A percentile compares a stretch with the other conserved stretches of the same genome.
Conservation (phyloP, 2,888 invertebrate genomes). For the Drosophila quinaria region DNA sequence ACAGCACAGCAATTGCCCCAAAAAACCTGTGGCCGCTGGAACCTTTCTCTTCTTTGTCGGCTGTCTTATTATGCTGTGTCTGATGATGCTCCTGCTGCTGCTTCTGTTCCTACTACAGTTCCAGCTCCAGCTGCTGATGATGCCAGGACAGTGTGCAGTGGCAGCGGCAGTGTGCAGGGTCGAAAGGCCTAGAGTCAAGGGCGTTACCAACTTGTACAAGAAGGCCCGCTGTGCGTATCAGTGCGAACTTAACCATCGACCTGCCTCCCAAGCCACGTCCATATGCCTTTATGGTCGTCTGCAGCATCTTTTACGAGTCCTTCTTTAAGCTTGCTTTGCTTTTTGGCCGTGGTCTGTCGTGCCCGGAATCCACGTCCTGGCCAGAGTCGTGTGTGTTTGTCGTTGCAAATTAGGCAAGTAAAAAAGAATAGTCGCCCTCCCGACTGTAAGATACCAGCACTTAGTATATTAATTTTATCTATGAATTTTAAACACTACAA, state of each 20-base stretch:
- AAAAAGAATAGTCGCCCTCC: neutral
- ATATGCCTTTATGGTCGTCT: constrained; percentile 13
- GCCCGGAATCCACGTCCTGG: neutral
- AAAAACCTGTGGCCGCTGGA: constrained; percentile 39
- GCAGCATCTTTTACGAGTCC: constrained; percentile 41
- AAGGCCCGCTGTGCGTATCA: constrained; percentile 58
- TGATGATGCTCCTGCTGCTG: constrained; percentile 14
- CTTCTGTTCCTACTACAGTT: constrained; percentile 10
- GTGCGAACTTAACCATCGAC: constrained; percentile 24
- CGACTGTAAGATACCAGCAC: neutral
- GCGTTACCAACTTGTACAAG: constrained; percentile 41
- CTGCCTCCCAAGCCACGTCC: constrained; percentile 22
- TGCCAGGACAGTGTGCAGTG: neutral
- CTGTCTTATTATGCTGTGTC: constrained; percentile 65
- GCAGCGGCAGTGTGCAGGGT: constrained; percentile 1
- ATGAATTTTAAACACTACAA: too few species aligned
- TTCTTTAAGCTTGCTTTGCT: constrained; percentile 32
- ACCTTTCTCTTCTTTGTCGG: constrained; percentile 37
- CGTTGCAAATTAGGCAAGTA: constrained; percentile 62
- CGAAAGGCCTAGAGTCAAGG: constrained; percentile 35
- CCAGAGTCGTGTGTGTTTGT: constrained; percentile 58
- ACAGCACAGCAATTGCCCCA: constrained; percentile 62
- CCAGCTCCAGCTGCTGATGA: constrained; percentile 5
- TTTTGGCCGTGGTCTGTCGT: constrained; percentile 7
- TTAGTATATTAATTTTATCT: too few species aligned